Base-by-base conservation (phyloP, 2,113 vertebrate species). In the Gobiocypris rarus region DNA sequence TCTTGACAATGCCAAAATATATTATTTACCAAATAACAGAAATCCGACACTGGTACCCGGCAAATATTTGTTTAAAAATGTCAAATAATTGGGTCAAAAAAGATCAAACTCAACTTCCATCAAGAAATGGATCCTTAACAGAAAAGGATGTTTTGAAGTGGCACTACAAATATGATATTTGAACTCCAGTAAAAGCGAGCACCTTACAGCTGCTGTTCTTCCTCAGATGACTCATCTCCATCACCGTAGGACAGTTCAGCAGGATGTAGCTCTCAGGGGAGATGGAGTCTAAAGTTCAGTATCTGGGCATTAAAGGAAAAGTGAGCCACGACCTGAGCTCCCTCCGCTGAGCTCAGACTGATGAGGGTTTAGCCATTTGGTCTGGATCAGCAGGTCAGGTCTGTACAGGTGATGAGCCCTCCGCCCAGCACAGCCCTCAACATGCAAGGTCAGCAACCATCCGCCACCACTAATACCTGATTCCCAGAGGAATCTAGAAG, bases 321-420 rank as follows among this genome's bases (percentile, higher is more conserved):
- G 19, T 31, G 65, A 81, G 65, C 6, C 63, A 50, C 9, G 78
- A 48, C 78, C 78, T 70, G 79, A 67, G 24, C 78, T 63, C 61
- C 45, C 61, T 67, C 86, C 87, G 70, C 82, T 87, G 61, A 89
- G 75, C 34, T 34, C 82, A 87, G 82, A 88, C 70, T 88, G 88
- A 91, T 88, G 84, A 87, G 86, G 87, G 84, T 81, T 87, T 74
- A 87, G 31, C 67, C 38, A 73, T 84, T 84, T 84, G 83, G 50
- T 50, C 52, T 84, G 58, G 73, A 31, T 86, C 86, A 85, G 45
- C 65, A 80, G 87, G 79, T 87, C 79, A 82, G 48, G 78, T 58
- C 58, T 22, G 22, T 75, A 7, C n/a, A 1, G 74, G 65, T 89
- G 84, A 89, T 89, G 83, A 88, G 65, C 85, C 82, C 19, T 80